phyloP scores from a whole-genome alignment of 2,797 vertebrate genomes.

The Cheirogaleus major region DNA sequence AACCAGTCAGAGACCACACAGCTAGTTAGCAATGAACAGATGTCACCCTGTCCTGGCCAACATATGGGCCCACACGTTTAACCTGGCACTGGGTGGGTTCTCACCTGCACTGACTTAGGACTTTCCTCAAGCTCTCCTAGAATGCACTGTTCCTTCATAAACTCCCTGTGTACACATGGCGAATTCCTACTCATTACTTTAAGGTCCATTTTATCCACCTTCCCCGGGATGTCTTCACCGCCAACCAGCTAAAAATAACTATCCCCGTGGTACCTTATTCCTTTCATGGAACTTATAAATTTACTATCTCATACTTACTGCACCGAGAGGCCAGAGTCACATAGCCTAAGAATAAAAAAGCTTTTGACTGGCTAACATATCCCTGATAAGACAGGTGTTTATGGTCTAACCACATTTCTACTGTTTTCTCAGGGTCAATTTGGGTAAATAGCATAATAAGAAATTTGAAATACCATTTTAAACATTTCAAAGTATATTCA shows the following conservation, averaged over 20 bases:
- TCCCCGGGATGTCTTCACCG: neutral
- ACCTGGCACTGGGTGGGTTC: neutral
- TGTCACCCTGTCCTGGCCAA: neutral
- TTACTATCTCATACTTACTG: neutral
- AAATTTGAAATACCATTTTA: slow-evolving; percentile 25
- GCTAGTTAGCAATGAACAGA: neutral
- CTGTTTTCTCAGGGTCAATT: neutral
- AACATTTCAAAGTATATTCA: slow-evolving; percentile 1
- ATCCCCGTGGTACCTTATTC: neutral
- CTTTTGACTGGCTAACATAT: neutral
- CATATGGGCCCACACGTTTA: neutral
- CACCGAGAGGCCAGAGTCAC: neutral
- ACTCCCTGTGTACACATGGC: neutral
- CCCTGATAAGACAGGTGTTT: neutral
- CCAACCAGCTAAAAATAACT: slow-evolving; percentile 53
- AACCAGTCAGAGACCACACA: neutral
- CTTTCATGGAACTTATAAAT: slow-evolving; percentile 50
- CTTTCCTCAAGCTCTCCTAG: neutral
- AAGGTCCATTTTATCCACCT: slow-evolving; percentile 47
- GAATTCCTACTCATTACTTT: neutral
- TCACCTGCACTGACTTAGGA: neutral
- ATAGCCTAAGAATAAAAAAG: neutral
- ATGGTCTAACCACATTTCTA: neutral
- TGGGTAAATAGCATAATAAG: neutral
- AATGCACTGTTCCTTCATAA: neutral